phyloP scores from a whole-genome alignment of 1,140 invertebrate species.

The Hormaphis cornu region DNA sequence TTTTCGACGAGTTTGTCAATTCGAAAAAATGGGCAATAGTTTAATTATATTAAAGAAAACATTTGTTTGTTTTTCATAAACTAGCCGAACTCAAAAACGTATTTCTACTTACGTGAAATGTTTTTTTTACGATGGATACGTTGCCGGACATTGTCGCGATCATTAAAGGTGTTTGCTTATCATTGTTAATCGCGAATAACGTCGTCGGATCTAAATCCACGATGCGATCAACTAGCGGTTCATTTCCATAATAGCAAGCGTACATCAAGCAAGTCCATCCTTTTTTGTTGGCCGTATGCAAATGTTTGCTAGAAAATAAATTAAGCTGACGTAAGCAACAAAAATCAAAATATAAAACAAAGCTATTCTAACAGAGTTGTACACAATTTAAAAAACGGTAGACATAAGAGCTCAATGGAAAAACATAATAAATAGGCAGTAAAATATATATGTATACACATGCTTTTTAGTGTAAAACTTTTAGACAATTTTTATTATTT shows the following conservation, averaged over 20 bases:
- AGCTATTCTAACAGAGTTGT: no score
- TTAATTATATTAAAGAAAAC: no score
- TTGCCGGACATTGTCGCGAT: constrained; percentile 15
- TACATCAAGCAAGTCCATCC: constrained; percentile 28
- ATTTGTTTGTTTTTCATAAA: neutral
- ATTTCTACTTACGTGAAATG: constrained; percentile 4
- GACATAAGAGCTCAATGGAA: no score
- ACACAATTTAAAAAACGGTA: no score
- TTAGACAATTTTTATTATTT: no score
- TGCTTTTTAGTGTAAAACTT: no score
- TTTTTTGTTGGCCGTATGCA: constrained; percentile 9
- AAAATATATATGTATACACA: no score
- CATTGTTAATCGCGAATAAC: neutral
- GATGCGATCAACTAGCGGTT: constrained; percentile 1
- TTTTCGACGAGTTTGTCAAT: no score
- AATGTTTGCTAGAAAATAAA: neutral
- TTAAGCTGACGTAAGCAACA: neutral
- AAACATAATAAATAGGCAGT: no score
- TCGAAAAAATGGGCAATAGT: no score
- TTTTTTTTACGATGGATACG: constrained; percentile 18
- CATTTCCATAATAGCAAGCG: constrained; percentile 26
- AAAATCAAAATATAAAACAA: neutral
- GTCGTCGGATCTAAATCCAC: neutral
- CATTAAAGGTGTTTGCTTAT: constrained; percentile 23
- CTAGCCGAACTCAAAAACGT: neutral